phyloP scores from a whole-genome alignment of 2,797 vertebrate genomes.

The Cynodonichthys magdalenae region DNA sequence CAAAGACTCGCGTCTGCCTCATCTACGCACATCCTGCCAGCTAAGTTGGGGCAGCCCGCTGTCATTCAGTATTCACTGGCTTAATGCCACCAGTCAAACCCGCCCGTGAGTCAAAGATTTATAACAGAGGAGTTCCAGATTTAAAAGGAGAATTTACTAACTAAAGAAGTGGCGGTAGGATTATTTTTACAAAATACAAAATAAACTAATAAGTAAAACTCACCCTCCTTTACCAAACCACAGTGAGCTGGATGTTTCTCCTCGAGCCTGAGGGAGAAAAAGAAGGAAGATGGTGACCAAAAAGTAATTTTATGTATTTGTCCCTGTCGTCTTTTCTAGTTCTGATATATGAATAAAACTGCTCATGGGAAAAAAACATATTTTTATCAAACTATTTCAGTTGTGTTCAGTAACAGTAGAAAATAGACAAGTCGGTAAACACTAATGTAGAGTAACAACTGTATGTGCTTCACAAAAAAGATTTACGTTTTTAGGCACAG shows the following conservation, averaged over 20 bases:
- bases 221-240: conserved; percentile 91
- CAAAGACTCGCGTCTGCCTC: conserved; percentile 53
- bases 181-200: conserved; percentile 8
- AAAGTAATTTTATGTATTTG: conserved; percentile 8
- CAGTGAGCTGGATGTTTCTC: conserved; percentile 90
- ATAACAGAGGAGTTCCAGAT: conserved; percentile 44
- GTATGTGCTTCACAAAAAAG: not conserved
- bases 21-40: conserved; percentile 65
- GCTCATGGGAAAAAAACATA: conserved; percentile 2
- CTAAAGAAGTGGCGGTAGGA: conserved; percentile 4
- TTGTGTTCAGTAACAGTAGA: conserved; percentile 7
- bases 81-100: conserved; percentile 50
- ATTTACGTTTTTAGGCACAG: conserved; percentile 2
- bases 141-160: conserved; percentile 36
- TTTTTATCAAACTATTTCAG: conserved; percentile 14
- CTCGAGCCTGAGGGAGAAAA: conserved; percentile 84
- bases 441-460: not conserved
- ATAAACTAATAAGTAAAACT: conserved; percentile 48
- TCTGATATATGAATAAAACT: conserved; percentile 15
- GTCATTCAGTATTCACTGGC: conserved; percentile 58
- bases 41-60: conserved; percentile 53
- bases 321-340: conserved; percentile 7
- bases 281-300: conserved; percentile 22
- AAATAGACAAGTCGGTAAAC: not conserved
- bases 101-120: conserved; percentile 40